These are phyloP conservation scores for Scrobipalpa atriplicella DNA, from an alignment of 2,888 invertebrate genomes.

Conservation along the genomic window DNA sequence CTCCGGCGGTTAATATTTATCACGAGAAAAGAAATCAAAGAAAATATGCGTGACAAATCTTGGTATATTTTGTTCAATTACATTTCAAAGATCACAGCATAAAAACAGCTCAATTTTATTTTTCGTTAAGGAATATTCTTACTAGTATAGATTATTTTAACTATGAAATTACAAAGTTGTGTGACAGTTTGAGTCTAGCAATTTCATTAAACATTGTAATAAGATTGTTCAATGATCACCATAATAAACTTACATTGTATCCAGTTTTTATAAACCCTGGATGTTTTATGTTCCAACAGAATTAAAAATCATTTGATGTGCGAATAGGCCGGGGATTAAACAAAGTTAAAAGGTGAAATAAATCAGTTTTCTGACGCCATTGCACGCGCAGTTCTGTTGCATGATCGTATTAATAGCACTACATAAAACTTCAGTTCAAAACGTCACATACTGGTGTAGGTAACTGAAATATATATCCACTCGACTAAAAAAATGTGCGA, in stretches of 20 bases:
- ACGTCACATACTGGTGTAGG: not conserved
- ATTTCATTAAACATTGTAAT: not conserved
- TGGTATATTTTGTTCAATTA: not conserved
- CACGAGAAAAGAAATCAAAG: not conserved
- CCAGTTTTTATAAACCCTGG: conserved; percentile 4
- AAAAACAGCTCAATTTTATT: too few species aligned
- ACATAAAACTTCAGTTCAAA: not conserved
- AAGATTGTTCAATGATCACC: not conserved
- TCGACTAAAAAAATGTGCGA: not conserved
- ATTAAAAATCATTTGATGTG: conserved; percentile 9
- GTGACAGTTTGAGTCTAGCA: too few species aligned
- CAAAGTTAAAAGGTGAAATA: conserved; percentile 6
- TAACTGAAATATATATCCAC: not conserved
- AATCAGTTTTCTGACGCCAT: not conserved
- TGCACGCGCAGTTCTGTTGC: not conserved
- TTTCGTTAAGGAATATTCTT: too few species aligned
- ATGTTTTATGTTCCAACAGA: conserved; percentile 12
- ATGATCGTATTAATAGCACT: conserved; percentile 3
- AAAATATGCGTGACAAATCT: not conserved
- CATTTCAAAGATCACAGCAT: not conserved
- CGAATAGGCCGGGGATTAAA: not conserved
- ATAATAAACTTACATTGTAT: conserved; percentile 5
- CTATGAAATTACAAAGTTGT: too few species aligned
- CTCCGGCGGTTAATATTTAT: not conserved
- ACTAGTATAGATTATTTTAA: too few species aligned